Base-by-base conservation (phyloP, 1,140 invertebrate genomes). In the Cheumatopsyche charites region DNA sequence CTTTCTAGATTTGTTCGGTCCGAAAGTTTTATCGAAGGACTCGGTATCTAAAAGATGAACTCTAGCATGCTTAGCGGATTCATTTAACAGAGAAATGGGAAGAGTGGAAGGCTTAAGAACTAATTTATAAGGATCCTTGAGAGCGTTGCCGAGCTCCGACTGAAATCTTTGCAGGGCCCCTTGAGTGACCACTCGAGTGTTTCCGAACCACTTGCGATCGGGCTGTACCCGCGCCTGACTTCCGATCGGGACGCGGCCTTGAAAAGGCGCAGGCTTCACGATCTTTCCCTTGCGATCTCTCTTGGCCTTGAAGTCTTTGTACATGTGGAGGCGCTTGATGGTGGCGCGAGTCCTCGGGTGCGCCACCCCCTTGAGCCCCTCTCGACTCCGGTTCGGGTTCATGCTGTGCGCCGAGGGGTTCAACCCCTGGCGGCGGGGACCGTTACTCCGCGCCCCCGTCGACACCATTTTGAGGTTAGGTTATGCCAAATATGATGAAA, bases 201-300 rank as follows among this genome's bases (percentile, higher is more conserved):
- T 96, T 74, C 96, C 96, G 85, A 99, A 99, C 98, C 98, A 99
- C 82, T 94, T 96, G 78, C 96, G 93, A 75, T 95, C 98, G 6
- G 98, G 98, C 83, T 98, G 97, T 6, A 99, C 92, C 61, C 98
- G 86, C 41, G 97, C 95, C 78, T 93, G 88, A 1, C 95, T 93
- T 21, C 98, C 98, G 66, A 95, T 91, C n/a, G 90, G 82, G 13
- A 97, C 81, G 81, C 89, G 90, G 43, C 90, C 92, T 90, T 99
- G 94, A 80, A 97, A 99, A 1, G 97, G 96, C 4, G 98, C 98
- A 29, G 96, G 91, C 68, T 88, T 91, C 9, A 98, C 85, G 58
- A 99, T 98, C 87, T 98, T 95, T 29, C 98, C 98, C 55, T 85
- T 87, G 77, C 87, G 90, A 84, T 99, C 91, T 70, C 97, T 88